These are phyloP conservation scores for Ischnus inquisitorius DNA, from an alignment of 2,888 invertebrate genomes.

Conservation along the genomic window DNA sequence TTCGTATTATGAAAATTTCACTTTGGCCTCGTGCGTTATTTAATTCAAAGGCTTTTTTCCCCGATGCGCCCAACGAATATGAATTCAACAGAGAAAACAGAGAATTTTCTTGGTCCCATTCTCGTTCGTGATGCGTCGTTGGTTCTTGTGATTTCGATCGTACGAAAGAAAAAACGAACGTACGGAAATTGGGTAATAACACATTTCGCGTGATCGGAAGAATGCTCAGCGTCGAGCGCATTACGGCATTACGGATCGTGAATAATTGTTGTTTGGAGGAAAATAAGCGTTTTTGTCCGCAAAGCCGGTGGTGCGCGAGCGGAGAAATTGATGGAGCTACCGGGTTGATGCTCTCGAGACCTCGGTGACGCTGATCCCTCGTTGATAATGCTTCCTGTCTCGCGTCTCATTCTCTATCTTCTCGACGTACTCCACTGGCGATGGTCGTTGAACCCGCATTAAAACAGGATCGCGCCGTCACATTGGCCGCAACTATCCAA, in stretches of 20 bases:
- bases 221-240: background rate
- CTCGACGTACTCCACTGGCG: slow-evolving; percentile 45
- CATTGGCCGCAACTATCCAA: slow-evolving; percentile 18
- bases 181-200: background rate
- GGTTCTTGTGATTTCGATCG: background rate
- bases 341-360: slow-evolving; percentile 47
- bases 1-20: too few species aligned
- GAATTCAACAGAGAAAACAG: too few species aligned
- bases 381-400: slow-evolving; percentile 43
- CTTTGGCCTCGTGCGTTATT: too few species aligned
- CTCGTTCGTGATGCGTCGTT: background rate
- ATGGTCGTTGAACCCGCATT: slow-evolving; percentile 58
- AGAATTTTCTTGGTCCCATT: background rate
- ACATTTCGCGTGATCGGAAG: background rate
- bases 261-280: slow-evolving; percentile 3
- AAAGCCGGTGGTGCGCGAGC: background rate
- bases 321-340: slow-evolving; percentile 49
- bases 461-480: slow-evolving; percentile 47
- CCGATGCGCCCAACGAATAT: background rate
- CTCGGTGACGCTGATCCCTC: slow-evolving; percentile 41
- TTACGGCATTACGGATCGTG: background rate
- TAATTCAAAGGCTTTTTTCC: too few species aligned
- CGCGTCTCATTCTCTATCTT: slow-evolving; percentile 55
- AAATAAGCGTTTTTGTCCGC: background rate
- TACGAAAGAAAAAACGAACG: background rate